These are phyloP conservation scores for Lagopus muta DNA, from an alignment of 2,113 vertebrate species.

Conservation along the genomic window DNA sequence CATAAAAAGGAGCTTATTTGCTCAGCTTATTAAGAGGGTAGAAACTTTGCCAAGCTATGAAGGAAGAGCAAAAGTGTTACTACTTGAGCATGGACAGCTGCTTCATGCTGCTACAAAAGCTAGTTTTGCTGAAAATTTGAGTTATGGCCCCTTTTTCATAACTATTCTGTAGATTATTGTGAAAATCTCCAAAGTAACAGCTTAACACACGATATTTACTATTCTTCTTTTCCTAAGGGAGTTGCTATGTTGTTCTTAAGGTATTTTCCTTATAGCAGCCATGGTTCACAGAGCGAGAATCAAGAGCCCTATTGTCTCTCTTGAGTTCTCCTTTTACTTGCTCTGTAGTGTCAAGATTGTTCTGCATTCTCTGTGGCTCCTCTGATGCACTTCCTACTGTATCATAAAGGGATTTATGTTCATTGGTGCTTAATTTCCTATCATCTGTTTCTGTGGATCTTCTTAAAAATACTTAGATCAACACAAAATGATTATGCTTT, in stretches of 20 bases:
- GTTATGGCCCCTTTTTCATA: neutral
- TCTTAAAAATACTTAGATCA: neutral
- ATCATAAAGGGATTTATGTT: neutral
- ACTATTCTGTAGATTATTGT: neutral
- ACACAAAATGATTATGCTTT: neutral
- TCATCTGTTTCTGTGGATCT: neutral
- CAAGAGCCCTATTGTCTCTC: neutral
- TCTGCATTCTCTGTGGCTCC: neutral
- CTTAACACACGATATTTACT: constrained; percentile 8
- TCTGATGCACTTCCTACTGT: neutral
- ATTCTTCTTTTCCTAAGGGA: neutral
- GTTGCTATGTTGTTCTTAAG: neutral
- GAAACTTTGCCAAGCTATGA: constrained; percentile 48
- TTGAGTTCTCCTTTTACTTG: neutral
- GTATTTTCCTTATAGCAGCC: constrained; percentile 36
- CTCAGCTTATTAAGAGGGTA: neutral
- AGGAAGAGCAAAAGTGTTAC: constrained; percentile 34
- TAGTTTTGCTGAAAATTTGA: neutral
- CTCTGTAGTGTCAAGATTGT: neutral
- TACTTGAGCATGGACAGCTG: constrained; percentile 51
- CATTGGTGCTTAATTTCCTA: neutral
- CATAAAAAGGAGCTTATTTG: constrained; percentile 48
- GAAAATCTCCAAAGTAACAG: constrained; percentile 22
- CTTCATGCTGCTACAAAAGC: constrained; percentile 23
- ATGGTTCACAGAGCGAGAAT: neutral